Evolutionary conservation across 2,888 invertebrate species (phyloP), one percentile per base, ranked within the genome.

Genomic region (Dione juno): DNA sequence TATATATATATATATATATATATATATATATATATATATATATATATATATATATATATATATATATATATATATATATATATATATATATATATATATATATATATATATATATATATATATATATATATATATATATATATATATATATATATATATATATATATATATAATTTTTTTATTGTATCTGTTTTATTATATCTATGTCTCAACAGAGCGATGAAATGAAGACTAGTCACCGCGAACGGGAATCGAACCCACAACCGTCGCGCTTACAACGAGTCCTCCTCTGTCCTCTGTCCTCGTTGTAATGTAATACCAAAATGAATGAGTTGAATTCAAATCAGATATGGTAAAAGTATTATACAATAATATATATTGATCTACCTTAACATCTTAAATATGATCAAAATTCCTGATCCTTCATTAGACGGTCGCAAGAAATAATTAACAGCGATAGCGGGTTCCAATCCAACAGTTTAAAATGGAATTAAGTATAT

Each of bases 291-390:
- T n/a, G n/a, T n/a, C n/a, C 11, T 0, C 19, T 5, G 19, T 50
- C 19, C 19, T 70, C 58, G 54, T 10, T 45, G 73, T 68, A 70
- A 73, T 54, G 41, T 73, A 66, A 73, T 73, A 70, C 66, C 19
- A 37, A 61, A 61, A 64, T 40, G 21, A 64, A 73, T 69, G 66
- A 2, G 21, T 65, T 21, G 66, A 71, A 66, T 61, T 61, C 28
- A 37, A 61, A 61, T 65, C 41, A 13, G 66, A 66, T 66, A 58
- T 1, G 43, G 11, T 9, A 7, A 21, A 61, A 43, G 41, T 59
- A 41, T 59, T 21, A 59, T 59, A 59, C 59, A 21, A 43, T 43
- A n/a, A 59, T n/a, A 61, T 43, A 28, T 61, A 61, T 59, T 28
- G 59, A 59, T 59, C 41, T 54, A 10, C 10, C 43, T 21, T 53